phyloP scores from a whole-genome alignment of 2,113 vertebrate genomes.

The Calyptommatus sinebrachiatus region DNA sequence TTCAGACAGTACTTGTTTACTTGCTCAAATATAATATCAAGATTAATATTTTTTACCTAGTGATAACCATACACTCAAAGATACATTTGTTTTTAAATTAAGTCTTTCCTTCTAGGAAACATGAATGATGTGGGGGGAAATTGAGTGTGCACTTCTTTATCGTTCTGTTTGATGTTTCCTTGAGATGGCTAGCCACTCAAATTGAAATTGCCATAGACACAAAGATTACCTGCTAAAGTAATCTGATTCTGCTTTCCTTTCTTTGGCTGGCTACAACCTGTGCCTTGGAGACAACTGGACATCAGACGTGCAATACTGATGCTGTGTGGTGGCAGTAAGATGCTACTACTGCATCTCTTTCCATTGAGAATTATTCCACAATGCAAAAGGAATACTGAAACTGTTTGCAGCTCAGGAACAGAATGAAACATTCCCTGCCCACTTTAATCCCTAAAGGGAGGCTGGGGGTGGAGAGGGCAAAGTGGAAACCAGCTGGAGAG shows the following conservation, averaged over 20 bases:
- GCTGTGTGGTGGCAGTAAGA: conserved; percentile 22
- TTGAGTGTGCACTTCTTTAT: not conserved
- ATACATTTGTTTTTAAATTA: conserved; percentile 25
- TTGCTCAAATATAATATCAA: conserved; percentile 59
- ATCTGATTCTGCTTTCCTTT: conserved; percentile 53
- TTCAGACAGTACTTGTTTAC: conserved; percentile 44
- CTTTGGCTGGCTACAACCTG: conserved; percentile 38
- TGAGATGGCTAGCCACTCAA: not conserved
- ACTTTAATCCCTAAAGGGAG: conserved; percentile 20
- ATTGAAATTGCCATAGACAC: not conserved
- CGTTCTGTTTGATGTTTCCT: rapidly evolving
- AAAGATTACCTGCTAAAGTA: conserved; percentile 59
- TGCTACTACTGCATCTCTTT: conserved; percentile 26
- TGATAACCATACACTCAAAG: conserved; percentile 21
- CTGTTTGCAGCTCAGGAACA: conserved; percentile 25
- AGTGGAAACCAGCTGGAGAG: conserved; percentile 39
- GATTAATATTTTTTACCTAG: conserved; percentile 56
- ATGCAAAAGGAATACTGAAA: conserved; percentile 32
- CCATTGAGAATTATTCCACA: not conserved
- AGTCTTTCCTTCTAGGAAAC: conserved; percentile 33
- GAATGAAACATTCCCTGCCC: conserved; percentile 21
- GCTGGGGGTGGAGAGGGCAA: conserved; percentile 7
- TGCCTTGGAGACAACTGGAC: conserved; percentile 46
- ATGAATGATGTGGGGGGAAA: not conserved
- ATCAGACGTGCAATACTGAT: conserved; percentile 42